Evolutionary conservation across 2,797 vertebrate genomes (phyloP), one percentile per base, ranked within the genome.

Genomic region (Eupleurogrammus muticus): DNA sequence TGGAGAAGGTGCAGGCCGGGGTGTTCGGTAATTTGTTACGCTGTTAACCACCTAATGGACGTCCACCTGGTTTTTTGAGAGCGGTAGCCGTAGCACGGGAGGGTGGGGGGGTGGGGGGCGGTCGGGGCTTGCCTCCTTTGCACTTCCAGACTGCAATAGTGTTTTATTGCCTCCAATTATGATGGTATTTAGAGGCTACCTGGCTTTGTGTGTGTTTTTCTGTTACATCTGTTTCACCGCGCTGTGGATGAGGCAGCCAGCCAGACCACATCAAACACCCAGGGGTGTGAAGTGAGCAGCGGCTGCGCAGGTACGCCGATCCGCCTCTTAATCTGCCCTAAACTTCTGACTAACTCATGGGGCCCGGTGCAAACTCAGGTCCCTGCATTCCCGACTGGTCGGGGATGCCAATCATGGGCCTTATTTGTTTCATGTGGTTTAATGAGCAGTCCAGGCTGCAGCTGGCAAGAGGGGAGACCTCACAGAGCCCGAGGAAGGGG

Each of bases 351-450:
- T 34, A 61, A 68, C 52, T 66, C 71, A 38, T 10, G 42, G n/a
- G 53, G 17, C 21, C 42, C 9, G 0, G n/a, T 48, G 60, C 49
- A 77, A 70, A 72, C 66, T 36, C 53, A 1, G 8, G 52, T 66
- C 52, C 32, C 48, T 50, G 76, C 57, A 51, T 78, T 81, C 67
- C 72, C 82, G 68, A 77, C 70, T 77, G 74, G 72, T 75, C 76
- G 54, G 79, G 66, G 79, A 87, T 82, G 80, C 77, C 86, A 80
- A 53, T 89, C 91, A 91, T 77, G 70, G 89, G 81, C 69, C 83
- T 76, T 80, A 84, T 92, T 92, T 87, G 92, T 94, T 94, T 95
- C 91, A 94, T 94, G 93, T 94, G 93, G 93, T 93, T 90, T 92
- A 87, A 90, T 87, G 86, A 89, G 86, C 73, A 80, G 82, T 69